Evolutionary conservation across 2,888 invertebrate species (phyloP).

Genomic region (Oasisia sp.): DNA sequence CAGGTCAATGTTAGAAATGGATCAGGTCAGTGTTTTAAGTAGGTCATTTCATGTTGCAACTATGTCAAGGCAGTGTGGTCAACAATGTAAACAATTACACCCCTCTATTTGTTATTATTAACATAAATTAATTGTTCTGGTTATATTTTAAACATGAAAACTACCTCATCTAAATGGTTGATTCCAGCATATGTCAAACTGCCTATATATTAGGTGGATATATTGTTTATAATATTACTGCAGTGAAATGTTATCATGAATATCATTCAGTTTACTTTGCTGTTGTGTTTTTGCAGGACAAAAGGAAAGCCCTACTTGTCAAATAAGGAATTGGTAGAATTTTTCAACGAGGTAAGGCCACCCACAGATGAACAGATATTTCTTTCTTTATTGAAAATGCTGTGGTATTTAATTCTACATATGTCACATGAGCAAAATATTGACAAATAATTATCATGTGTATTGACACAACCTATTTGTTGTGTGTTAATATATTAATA

Average conservation of each 20-base stretch:
- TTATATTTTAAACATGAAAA: no score
- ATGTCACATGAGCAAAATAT: background rate
- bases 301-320: slow-evolving; percentile 90
- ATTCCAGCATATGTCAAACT: no score
- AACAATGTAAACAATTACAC: background rate
- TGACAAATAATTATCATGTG: background rate
- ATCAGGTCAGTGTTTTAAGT: background rate
- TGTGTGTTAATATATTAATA: no score
- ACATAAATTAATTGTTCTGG: background rate
- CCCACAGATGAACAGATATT: background rate
- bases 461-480: no score
- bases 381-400: background rate
- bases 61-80: no score
- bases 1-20: slow-evolving; percentile 7
- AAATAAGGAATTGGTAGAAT: slow-evolving; percentile 87
- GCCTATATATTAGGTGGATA: no score
- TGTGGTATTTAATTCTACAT: background rate
- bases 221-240: background rate
- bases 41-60: background rate
- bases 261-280: background rate
- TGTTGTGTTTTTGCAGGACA: slow-evolving; percentile 72
- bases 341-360: slow-evolving; percentile 81
- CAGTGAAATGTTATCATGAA: background rate
- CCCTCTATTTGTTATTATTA: background rate
- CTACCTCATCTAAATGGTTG: no score